Evolutionary conservation across 2,888 invertebrate species (phyloP), one percentile per base, ranked within the genome.

Genomic region (Harpagoxenus sublaevis): DNA sequence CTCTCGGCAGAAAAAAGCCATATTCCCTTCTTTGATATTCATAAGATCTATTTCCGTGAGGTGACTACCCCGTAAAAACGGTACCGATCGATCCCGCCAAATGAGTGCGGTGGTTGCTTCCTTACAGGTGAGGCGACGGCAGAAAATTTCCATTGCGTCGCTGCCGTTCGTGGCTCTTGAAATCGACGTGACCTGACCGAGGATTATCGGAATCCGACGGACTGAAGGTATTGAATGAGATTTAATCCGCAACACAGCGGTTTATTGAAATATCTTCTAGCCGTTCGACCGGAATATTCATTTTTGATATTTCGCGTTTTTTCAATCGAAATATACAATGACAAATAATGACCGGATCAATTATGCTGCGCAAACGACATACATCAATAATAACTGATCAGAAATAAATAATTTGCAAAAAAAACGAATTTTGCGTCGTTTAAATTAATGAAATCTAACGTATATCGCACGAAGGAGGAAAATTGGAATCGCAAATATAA

Each of bases 41-140:
- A 65, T 79, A 83, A 86, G 84, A 83, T 83, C 74, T 86, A 84
- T 87, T 63, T 79, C 28, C n/a, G 60, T 55, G 83, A 53, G 65
- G 55, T 66, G 83, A 86, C 65, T 84, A 51, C 23, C 18, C n/a
- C 42, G 42, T 57, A 57, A 86, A 84, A 84, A 55, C 82, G 62
- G 23, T 85, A 51, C 35, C 65, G 70, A 73, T 81, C 70, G 39
- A 62, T 81, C 53, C 53, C 42, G 31, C 5, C 48, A 57, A 81
- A 81, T 79, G 71, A 79, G 35, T 12, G 60, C 23, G 23, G 60
- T 39, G 39, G 71, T 60, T 60, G 60, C 60, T 79, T 79, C 35
- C 8, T 45, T 63, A 51, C 48, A 18, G 18, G 35, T 39, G 51
- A 77, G 35, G 15, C 55, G 35, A 70, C 31, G 68, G 23, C 9